A percentile compares a stretch with the other conserved stretches of the same genome.
These are phyloP conservation scores for Zaprionus gabonicus DNA, from an alignment of 1,140 invertebrate species.

Conservation along the genomic window DNA sequence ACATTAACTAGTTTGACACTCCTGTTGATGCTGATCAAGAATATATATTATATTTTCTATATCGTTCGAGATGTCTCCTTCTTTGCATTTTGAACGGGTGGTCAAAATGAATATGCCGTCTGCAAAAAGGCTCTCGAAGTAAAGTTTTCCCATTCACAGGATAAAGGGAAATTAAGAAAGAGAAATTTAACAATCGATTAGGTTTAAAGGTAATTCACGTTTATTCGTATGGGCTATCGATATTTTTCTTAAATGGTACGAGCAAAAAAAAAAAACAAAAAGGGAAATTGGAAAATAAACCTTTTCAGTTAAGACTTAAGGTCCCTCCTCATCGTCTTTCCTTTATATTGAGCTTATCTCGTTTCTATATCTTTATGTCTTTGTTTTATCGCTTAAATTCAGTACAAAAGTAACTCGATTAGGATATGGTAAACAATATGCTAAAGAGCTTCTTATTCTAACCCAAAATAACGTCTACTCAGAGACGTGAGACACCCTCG, in stretches of 20 bases:
- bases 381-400: conserved; percentile 5
- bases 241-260: background rate
- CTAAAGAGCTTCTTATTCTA: conserved; percentile 7
- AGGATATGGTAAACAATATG: conserved; percentile 16
- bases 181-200: background rate
- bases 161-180: background rate
- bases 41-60: too few relatives aligned
- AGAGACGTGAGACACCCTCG: conserved; percentile 73
- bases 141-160: background rate
- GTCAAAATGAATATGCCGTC: background rate
- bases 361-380: background rate
- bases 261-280: conserved; percentile 10
- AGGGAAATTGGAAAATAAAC: background rate
- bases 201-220: background rate
- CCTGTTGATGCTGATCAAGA: too few relatives aligned
- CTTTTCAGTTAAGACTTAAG: conserved; percentile 13
- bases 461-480: background rate
- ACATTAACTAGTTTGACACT: too few relatives aligned
- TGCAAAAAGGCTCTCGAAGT: background rate
- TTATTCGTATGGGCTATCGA: background rate
- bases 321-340: background rate
- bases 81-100: too few relatives aligned
- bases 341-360: background rate
- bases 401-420: conserved; percentile 33
- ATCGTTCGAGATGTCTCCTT: too few relatives aligned